Evolutionary conservation across 2,888 invertebrate species (phyloP).

Genomic region (Mamestra brassicae): DNA sequence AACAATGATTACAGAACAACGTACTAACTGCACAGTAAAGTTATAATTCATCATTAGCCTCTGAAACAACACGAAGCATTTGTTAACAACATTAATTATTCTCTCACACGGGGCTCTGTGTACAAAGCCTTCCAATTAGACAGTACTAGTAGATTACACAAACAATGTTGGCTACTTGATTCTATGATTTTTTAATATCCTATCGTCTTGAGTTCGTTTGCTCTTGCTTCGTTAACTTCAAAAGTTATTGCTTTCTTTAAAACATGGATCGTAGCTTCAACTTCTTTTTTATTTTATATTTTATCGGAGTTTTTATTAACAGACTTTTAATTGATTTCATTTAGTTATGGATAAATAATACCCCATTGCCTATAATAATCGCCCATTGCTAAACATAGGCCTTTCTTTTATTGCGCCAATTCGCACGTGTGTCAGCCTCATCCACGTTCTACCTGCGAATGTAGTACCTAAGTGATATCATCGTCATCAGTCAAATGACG

Average conservation of each 20-base stretch:
- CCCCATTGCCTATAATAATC: no score
- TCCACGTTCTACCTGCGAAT: no score
- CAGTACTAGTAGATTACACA: constrained; percentile 48
- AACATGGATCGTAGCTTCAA: not conserved
- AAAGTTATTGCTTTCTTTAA: constrained; percentile 43
- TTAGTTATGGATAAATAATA: not conserved
- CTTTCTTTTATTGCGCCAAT: no score
- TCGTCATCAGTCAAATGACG: no score
- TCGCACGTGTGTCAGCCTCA: no score
- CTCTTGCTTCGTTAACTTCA: constrained; percentile 47
- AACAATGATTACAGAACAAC: constrained; percentile 33
- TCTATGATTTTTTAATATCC: constrained; percentile 58
- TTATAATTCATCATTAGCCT: constrained; percentile 56
- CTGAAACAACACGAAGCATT: constrained; percentile 52
- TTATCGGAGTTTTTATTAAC: not conserved
- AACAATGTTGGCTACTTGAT: constrained; percentile 46
- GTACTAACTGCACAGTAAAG: constrained; percentile 36
- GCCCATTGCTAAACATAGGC: no score
- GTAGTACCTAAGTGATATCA: no score
- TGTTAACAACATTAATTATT: constrained; percentile 66
- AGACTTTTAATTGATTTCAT: not conserved
- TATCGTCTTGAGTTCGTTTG: constrained; percentile 49
- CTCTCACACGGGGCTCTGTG: constrained; percentile 48
- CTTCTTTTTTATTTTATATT: not conserved
- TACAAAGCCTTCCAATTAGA: constrained; percentile 60